These are phyloP conservation scores for Vireo altiloquus DNA, from an alignment of 2,113 vertebrate genomes.

Conservation along the genomic window DNA sequence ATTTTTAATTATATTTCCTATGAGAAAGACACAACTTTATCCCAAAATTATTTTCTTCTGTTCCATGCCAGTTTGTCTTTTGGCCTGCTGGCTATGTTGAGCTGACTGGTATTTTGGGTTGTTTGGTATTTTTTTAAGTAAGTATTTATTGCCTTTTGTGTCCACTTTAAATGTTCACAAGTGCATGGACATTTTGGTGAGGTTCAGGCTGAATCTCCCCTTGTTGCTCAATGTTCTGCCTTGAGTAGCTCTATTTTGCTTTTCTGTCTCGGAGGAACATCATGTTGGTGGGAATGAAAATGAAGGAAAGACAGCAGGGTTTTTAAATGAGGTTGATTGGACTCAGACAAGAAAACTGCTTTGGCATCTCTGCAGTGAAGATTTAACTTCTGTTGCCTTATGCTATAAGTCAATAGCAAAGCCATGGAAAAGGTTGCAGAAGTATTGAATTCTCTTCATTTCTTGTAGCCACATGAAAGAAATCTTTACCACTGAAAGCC, in stretches of 20 bases:
- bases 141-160: neutral
- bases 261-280: accelerated
- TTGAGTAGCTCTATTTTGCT: neutral
- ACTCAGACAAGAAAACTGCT: neutral
- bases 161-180: neutral
- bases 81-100: neutral
- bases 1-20: neutral
- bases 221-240: neutral
- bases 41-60: neutral
- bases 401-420: neutral
- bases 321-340: neutral
- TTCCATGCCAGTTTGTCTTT: neutral
- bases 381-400: neutral
- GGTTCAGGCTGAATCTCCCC: neutral
- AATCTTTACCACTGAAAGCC: neutral
- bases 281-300: neutral
- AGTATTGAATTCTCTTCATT: neutral
- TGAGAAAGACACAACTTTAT: neutral
- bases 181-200: neutral
- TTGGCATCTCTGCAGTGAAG: neutral
- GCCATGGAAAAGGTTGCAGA: neutral
- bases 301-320: neutral
- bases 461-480: neutral
- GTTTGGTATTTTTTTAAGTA: neutral
- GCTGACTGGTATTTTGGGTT: neutral